Percentiles rank a stretch among this genome's conserved stretches.
Evolutionary conservation across 2,797 vertebrate genomes (phyloP).

Genomic region (Alcedo atthis): DNA sequence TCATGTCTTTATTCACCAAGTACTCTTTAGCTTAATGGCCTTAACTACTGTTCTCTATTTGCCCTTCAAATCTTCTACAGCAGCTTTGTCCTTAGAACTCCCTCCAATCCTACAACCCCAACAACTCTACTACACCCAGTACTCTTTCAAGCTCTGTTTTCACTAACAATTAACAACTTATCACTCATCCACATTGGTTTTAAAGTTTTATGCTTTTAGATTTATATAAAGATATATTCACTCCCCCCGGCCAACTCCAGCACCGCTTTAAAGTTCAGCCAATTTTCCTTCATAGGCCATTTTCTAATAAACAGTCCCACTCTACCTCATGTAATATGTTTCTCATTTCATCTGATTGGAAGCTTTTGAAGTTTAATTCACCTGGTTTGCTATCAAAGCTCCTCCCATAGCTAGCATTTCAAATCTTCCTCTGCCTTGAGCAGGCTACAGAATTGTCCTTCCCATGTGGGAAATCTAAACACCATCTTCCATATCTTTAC

Average conservation of each 20-base stretch:
- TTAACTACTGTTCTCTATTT: background rate
- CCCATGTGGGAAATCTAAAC: fast-evolving
- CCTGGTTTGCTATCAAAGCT: constrained; percentile 43
- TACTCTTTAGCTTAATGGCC: background rate
- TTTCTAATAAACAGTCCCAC: constrained; percentile 57
- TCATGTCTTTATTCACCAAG: background rate
- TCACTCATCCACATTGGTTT: constrained; percentile 59
- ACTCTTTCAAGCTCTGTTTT: constrained; percentile 35
- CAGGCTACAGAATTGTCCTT: background rate
- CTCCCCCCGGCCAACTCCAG: constrained; percentile 35
- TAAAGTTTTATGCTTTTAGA: constrained; percentile 66
- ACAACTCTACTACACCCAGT: background rate
- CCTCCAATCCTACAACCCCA: background rate
- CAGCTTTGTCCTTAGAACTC: background rate
- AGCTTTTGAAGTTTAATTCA: constrained; percentile 56
- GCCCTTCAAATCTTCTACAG: background rate
- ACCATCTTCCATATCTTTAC: background rate
- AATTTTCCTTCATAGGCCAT: constrained; percentile 56
- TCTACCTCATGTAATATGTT: constrained; percentile 49
- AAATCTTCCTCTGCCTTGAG: background rate
- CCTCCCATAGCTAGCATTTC: background rate
- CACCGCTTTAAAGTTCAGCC: constrained; percentile 63
- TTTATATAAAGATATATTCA: constrained; percentile 54
- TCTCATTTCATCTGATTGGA: constrained; percentile 56
- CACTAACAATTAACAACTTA: constrained; percentile 63